Evolutionary conservation across 2,888 invertebrate species (phyloP).

Genomic region (Euzetes globulus): DNA sequence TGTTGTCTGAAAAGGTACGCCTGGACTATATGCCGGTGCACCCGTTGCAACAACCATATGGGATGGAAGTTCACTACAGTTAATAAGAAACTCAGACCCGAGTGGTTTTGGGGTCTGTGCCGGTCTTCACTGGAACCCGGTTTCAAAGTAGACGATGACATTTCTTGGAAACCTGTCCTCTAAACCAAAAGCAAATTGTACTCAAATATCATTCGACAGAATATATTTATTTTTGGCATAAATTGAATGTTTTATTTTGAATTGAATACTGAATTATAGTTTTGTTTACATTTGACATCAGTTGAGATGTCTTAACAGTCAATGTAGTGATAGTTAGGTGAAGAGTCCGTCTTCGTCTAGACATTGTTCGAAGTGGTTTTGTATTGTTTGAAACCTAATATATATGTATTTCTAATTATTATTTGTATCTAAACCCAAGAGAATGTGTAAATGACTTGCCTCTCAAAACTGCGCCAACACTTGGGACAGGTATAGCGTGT

Average conservation of each 20-base stretch:
- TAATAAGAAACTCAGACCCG: slow-evolving; percentile 56
- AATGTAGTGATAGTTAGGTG: background rate
- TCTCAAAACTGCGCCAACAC: slow-evolving; percentile 15
- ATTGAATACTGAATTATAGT: background rate
- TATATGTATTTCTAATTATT: background rate
- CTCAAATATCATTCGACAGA: background rate
- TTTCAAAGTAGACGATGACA: slow-evolving; percentile 26
- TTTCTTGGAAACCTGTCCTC: slow-evolving; percentile 25
- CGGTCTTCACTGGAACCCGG: slow-evolving; percentile 45
- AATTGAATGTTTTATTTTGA: background rate
- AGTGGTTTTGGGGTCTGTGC: slow-evolving; percentile 64
- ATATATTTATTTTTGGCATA: background rate
- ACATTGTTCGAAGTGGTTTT: slow-evolving; percentile 16
- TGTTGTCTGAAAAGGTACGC: slow-evolving; percentile 54
- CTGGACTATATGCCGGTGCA: slow-evolving; percentile 69
- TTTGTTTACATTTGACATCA: background rate
- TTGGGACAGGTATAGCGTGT: slow-evolving; percentile 14
- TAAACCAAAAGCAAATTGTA: background rate
- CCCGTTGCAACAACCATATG: slow-evolving; percentile 60
- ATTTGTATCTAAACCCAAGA: background rate
- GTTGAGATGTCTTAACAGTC: background rate
- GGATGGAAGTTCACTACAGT: slow-evolving; percentile 73
- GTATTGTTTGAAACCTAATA: slow-evolving; percentile 9
- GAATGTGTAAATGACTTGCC: background rate
- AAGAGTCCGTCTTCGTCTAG: slow-evolving; percentile 23